Percentiles rank a stretch among this genome's conserved stretches.
These are phyloP conservation scores for Greenwoodochromis staneri DNA, from an alignment of 2,113 vertebrate genomes.

Conservation along the genomic window DNA sequence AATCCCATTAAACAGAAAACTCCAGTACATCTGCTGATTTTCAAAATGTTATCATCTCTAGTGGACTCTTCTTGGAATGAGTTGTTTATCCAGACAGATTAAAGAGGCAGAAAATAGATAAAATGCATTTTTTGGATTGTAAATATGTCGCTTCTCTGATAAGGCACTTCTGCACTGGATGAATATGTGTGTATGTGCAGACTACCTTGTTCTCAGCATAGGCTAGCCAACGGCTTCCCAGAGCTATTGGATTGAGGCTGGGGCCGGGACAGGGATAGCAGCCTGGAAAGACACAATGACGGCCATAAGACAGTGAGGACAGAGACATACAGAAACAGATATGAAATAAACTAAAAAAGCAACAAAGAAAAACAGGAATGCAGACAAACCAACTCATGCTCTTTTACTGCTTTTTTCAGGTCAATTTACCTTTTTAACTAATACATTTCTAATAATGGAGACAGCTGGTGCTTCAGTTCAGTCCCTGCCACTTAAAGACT, in stretches of 20 bases:
- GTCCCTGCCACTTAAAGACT: background rate
- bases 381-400: background rate
- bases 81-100: constrained; percentile 60
- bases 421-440: background rate
- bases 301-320: background rate
- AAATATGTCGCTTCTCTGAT: constrained; percentile 49
- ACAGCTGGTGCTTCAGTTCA: background rate
- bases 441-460: background rate
- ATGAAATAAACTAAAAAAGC: rapidly evolving
- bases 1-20: constrained; percentile 57
- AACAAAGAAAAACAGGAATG: background rate
- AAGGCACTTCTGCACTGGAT: constrained; percentile 10
- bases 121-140: constrained; percentile 46
- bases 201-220: constrained; percentile 98
- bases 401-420: background rate
- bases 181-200: background rate
- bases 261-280: constrained; percentile 96
- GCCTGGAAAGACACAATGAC: constrained; percentile 73
- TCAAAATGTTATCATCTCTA: constrained; percentile 55
- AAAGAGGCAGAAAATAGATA: constrained; percentile 46
- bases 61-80: constrained; percentile 56
- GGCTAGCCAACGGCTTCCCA: constrained; percentile 94
- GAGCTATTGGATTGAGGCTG: constrained; percentile 92
- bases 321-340: background rate
- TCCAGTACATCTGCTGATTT: constrained; percentile 49